Conservation (phyloP, 92 coral and sea anemone genomes). For the Siderastrea siderea region DNA sequence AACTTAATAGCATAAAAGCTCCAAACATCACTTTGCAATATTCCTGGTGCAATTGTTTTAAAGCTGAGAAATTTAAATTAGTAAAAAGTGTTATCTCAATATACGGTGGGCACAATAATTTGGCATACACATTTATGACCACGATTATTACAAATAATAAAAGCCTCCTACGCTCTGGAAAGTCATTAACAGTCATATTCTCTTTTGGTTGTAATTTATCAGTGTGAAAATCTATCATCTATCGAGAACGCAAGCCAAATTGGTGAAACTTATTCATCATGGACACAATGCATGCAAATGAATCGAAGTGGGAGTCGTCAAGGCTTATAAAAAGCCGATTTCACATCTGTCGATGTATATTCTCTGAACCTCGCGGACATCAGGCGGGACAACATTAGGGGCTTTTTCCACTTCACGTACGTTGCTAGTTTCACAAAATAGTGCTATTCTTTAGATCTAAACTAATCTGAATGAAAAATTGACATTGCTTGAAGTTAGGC, state of each 20-base stretch:
- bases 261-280: slow-evolving; percentile 31
- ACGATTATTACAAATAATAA: slow-evolving; percentile 4
- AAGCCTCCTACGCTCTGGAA: slow-evolving; percentile 27
- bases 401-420: slow-evolving; percentile 2
- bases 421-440: background rate
- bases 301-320: slow-evolving; percentile 25
- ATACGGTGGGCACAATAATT: background rate
- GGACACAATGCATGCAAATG: slow-evolving; percentile 47
- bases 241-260: slow-evolving; percentile 30
- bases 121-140: slow-evolving; percentile 15
- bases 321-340: background rate
- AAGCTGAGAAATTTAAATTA: slow-evolving; percentile 16
- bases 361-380: too few relatives aligned
- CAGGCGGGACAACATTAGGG: background rate
- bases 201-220: slow-evolving; percentile 9
- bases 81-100: slow-evolving; percentile 17
- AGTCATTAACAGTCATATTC: slow-evolving; percentile 34
- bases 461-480: background rate
- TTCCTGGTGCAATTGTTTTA: slow-evolving; percentile 16
- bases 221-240: slow-evolving; percentile 32
- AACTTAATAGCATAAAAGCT: background rate
- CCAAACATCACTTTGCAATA: background rate
- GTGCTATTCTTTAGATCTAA: background rate
- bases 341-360: slow-evolving; percentile 14
- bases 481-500: background rate